Conservation (phyloP, 23 tunicate species). For the Halocynthia aurantium region DNA sequence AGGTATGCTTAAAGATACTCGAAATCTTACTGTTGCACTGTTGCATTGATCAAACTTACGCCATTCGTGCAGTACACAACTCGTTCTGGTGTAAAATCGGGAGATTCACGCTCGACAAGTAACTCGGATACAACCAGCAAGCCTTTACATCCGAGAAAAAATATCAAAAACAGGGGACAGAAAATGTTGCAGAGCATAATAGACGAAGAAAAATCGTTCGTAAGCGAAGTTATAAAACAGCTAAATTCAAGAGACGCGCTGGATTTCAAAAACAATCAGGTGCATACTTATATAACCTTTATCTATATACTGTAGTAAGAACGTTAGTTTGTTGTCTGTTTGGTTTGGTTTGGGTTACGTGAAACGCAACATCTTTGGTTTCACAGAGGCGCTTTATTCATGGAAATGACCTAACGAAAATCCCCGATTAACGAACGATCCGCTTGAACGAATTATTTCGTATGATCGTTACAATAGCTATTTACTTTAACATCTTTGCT, state of each 20-base stretch:
- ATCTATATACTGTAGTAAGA: too few relatives aligned
- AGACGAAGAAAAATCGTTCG: conserved; percentile 51
- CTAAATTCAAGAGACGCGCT: conserved; percentile 4
- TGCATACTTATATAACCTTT: too few relatives aligned
- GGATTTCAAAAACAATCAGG: too few relatives aligned
- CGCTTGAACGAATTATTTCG: too few relatives aligned
- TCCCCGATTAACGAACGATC: too few relatives aligned
- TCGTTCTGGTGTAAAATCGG: conserved; percentile 25
- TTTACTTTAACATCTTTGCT: neutral
- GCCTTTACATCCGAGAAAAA: conserved; percentile 62
- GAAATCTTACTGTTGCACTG: neutral
- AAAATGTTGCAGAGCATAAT: conserved; percentile 48
- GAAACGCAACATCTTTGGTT: neutral
- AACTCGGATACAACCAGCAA: conserved; percentile 17
- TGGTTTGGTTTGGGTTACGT: too few relatives aligned
- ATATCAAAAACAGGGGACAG: conserved; percentile 49
- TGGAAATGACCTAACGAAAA: neutral
- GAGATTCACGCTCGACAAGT: conserved; percentile 8
- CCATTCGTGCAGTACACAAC: conserved; percentile 14
- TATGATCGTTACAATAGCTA: neutral
- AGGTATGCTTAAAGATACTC: neutral
- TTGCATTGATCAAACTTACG: too few relatives aligned
- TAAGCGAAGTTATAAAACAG: conserved; percentile 46
- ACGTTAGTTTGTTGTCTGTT: too few relatives aligned
- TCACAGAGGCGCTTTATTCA: neutral